Conservation (phyloP, 2,888 invertebrate species). For the Himalopsyche anomala region DNA sequence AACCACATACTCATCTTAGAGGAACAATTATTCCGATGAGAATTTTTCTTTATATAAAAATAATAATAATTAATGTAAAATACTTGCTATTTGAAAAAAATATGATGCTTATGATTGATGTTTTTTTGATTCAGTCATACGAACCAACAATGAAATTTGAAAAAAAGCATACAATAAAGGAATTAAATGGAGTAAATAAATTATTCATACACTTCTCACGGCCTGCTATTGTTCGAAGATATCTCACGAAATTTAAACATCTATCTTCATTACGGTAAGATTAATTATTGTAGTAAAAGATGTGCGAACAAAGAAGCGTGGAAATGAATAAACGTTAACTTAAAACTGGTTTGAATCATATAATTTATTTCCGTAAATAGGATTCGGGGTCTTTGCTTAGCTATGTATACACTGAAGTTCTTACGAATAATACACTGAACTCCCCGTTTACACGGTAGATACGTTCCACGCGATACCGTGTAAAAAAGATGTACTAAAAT, state of each 20-base stretch:
- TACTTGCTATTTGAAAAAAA: neutral
- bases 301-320: conserved; percentile 44
- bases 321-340: conserved; percentile 44
- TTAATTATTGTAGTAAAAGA: conserved; percentile 54
- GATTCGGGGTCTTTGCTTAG: conserved; percentile 61
- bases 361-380: conserved; percentile 27
- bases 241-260: conserved; percentile 67
- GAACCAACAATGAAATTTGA: neutral
- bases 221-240: conserved; percentile 63
- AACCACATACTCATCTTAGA: no score
- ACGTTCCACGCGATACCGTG: no score
- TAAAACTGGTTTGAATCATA: conserved; percentile 22
- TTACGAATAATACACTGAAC: no score
- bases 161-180: conserved; percentile 7
- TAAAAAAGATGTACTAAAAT: no score
- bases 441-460: no score
- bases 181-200: conserved; percentile 19
- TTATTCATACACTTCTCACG: conserved; percentile 66
- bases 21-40: neutral
- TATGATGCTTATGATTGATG: neutral
- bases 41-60: neutral
- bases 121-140: conserved; percentile 26
- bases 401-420: conserved; percentile 72
- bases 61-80: no score
- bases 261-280: conserved; percentile 59